These are phyloP conservation scores for Cecidostiba fungosa DNA, from an alignment of 2,888 invertebrate genomes.

Conservation along the genomic window DNA sequence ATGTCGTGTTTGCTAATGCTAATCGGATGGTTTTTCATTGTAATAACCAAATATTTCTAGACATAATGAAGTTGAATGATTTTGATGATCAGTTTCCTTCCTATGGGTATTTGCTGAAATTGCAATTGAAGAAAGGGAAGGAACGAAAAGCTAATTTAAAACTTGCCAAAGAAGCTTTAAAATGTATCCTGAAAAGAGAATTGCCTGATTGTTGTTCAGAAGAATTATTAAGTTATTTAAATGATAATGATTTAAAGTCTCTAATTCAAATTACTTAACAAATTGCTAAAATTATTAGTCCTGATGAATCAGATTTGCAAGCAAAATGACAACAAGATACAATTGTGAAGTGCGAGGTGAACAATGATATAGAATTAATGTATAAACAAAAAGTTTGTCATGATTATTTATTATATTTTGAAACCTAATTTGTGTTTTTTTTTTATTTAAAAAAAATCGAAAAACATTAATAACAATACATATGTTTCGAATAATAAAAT, in stretches of 20 bases:
- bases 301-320: no score
- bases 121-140: constrained; percentile 13
- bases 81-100: neutral
- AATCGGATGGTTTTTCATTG: constrained; percentile 12
- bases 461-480: no score
- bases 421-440: no score
- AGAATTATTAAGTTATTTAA: constrained; percentile 15
- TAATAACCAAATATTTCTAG: neutral
- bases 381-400: no score
- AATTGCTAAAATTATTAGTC: no score
- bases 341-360: no score
- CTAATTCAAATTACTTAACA: neutral
- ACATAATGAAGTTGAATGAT: neutral
- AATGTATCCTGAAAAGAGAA: neutral
- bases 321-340: no score
- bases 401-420: no score
- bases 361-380: no score
- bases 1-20: constrained; percentile 3
- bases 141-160: neutral
- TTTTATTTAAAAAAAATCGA: no score
- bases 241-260: constrained; percentile 2
- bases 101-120: constrained; percentile 28
- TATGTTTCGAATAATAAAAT: no score
- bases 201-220: constrained; percentile 28
- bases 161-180: constrained; percentile 15